Evolutionary conservation across 2,113 vertebrate genomes (phyloP).

Genomic region (Lepus europaeus): DNA sequence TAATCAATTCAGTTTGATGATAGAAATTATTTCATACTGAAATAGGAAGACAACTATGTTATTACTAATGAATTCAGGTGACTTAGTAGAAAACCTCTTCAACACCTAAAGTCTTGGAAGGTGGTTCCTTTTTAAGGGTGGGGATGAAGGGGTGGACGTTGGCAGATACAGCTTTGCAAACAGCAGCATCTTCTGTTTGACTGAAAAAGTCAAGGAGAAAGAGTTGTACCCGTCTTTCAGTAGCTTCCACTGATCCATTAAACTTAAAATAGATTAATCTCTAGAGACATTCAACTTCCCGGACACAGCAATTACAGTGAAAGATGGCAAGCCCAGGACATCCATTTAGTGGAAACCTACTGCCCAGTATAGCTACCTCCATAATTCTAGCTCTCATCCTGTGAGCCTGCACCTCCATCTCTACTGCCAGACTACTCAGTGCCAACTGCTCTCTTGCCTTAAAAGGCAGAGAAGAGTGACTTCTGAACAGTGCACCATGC

Average conservation of each 20-base stretch:
- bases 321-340: conserved; percentile 86
- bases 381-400: conserved; percentile 81
- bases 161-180: fast-evolving
- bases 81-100: neutral
- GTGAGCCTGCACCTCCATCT: conserved; percentile 36
- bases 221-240: conserved; percentile 83
- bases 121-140: neutral
- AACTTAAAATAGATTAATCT: conserved; percentile 90
- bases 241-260: conserved; percentile 86
- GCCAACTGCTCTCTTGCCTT: conserved; percentile 23
- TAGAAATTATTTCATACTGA: neutral
- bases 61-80: neutral
- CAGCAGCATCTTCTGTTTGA: conserved; percentile 73
- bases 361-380: conserved; percentile 76
- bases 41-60: conserved; percentile 18
- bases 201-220: conserved; percentile 83
- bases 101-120: neutral
- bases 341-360: conserved; percentile 85
- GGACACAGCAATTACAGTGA: conserved; percentile 88
- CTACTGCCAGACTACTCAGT: conserved; percentile 61
- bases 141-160: neutral
- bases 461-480: conserved; percentile 12
- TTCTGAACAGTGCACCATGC: neutral
- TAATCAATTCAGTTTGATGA: neutral
- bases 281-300: conserved; percentile 86